These are phyloP conservation scores for Pseudorasbora parva DNA, from an alignment of 2,113 vertebrate genomes.

Conservation along the genomic window DNA sequence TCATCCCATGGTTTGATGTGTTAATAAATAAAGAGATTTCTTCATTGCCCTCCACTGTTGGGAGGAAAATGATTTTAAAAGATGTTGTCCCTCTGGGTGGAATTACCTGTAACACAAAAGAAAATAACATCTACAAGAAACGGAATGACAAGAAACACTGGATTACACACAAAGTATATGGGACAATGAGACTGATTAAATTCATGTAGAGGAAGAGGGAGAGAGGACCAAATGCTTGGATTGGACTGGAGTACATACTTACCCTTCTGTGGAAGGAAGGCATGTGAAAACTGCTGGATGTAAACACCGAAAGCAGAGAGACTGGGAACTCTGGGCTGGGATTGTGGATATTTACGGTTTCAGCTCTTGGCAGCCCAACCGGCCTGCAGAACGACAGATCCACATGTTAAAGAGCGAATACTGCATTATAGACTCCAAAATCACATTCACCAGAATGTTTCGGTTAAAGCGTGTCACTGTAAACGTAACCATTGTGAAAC, in stretches of 20 bases:
- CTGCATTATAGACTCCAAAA: neutral
- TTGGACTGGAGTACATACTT: slow-evolving; percentile 68
- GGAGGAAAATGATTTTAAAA: slow-evolving; percentile 96
- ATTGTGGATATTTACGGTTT: slow-evolving; percentile 92
- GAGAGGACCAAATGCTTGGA: neutral
- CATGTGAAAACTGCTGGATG: slow-evolving; percentile 92
- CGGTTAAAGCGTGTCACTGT: neutral
- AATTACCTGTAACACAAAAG: slow-evolving; percentile 81
- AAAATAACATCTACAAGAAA: slow-evolving; percentile 31
- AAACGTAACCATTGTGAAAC: neutral
- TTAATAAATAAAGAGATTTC: slow-evolving; percentile 99
- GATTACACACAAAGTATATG: neutral
- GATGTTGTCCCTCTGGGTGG: slow-evolving; percentile 90
- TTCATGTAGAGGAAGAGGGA: neutral
- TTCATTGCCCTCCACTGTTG: slow-evolving; percentile 90
- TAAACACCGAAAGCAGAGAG: slow-evolving; percentile 92
- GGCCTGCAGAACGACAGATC: slow-evolving; percentile 72
- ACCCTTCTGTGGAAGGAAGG: slow-evolving; percentile 93
- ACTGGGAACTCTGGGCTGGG: slow-evolving; percentile 91
- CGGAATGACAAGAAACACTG: neutral
- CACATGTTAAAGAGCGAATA: slow-evolving; percentile 4
- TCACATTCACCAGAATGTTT: neutral
- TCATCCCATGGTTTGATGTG: slow-evolving; percentile 91
- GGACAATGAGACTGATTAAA: neutral
- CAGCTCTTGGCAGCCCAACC: slow-evolving; percentile 88